A percentile compares a stretch with the other conserved stretches of the same genome.
Evolutionary conservation across 2,113 vertebrate genomes (phyloP).

Genomic region (Noturus placidus): DNA sequence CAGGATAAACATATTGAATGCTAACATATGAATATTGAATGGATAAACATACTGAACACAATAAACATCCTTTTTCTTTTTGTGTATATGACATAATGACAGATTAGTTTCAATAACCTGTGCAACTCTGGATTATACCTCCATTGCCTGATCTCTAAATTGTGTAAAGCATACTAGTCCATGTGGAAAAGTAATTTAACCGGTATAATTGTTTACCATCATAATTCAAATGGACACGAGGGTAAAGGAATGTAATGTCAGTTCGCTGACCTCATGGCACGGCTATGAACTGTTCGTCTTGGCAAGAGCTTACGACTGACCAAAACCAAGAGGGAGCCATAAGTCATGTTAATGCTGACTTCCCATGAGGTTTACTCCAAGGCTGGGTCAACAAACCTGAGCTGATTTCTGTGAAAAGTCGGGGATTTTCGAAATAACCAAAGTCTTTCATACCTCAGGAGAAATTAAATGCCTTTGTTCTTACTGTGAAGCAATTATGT

Average conservation of each 20-base stretch:
- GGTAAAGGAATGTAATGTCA: constrained; percentile 88
- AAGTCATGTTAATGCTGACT: constrained; percentile 83
- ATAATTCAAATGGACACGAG: constrained; percentile 87
- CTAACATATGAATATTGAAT: neutral
- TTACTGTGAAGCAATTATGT: constrained; percentile 47
- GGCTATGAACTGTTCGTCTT: constrained; percentile 87
- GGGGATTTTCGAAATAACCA: constrained; percentile 72
- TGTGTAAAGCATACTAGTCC: constrained; percentile 78
- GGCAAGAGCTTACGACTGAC: constrained; percentile 79
- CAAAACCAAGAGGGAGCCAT: constrained; percentile 82
- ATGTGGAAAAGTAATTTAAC: constrained; percentile 86
- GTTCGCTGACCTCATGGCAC: constrained; percentile 88
- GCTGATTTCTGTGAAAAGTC: constrained; percentile 76
- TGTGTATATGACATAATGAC: constrained; percentile 44
- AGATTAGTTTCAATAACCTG: constrained; percentile 59
- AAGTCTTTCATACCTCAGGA: constrained; percentile 60
- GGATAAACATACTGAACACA: constrained; percentile 18
- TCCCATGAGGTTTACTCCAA: constrained; percentile 82
- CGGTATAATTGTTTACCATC: constrained; percentile 81
- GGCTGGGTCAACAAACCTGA: constrained; percentile 81
- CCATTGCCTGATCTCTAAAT: constrained; percentile 75
- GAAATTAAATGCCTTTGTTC: constrained; percentile 62
- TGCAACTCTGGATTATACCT: constrained; percentile 68
- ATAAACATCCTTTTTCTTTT: constrained; percentile 56
- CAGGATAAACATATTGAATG: neutral